phyloP scores from a whole-genome alignment of 2,797 vertebrate genomes.

The Enteromius trimaculatus region DNA sequence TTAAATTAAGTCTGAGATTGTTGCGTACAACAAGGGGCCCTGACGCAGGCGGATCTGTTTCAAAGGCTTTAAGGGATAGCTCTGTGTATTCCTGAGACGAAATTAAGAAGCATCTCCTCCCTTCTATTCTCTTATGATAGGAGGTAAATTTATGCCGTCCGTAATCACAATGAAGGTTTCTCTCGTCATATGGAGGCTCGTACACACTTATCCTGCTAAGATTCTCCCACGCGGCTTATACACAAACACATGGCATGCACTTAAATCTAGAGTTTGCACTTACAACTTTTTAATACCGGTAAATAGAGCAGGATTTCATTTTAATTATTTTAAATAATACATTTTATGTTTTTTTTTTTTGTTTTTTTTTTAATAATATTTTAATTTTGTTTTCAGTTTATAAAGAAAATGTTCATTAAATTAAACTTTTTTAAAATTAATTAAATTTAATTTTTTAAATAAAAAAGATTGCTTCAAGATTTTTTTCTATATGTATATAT shows the following conservation, averaged over 20 bases:
- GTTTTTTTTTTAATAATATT: neutral
- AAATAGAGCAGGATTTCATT: neutral
- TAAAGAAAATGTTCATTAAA: neutral
- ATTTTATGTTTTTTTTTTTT: neutral
- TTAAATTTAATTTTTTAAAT: no score
- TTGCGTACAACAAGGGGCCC: conserved; percentile 74
- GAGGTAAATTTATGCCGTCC: conserved; percentile 78
- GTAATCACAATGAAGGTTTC: conserved; percentile 81
- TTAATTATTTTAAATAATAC: neutral
- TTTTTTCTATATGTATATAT: neutral
- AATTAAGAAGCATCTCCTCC: conserved; percentile 71
- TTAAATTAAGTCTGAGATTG: conserved; percentile 89
- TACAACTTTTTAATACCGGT: conserved; percentile 19
- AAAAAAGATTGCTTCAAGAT: neutral
- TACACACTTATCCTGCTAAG: conserved; percentile 76
- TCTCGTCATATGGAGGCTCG: conserved; percentile 78
- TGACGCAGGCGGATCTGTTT: conserved; percentile 50
- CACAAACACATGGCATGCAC: conserved; percentile 69
- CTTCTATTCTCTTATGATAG: conserved; percentile 73
- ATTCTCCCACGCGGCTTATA: conserved; percentile 81
- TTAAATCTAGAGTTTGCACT: conserved; percentile 52
- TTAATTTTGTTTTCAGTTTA: neutral
- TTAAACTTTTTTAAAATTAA: neutral
- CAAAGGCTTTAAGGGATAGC: conserved; percentile 80
- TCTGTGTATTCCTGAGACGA: conserved; percentile 73